phyloP scores from a whole-genome alignment of 2,888 invertebrate genomes.

The Zhuqinia jingwanae region DNA sequence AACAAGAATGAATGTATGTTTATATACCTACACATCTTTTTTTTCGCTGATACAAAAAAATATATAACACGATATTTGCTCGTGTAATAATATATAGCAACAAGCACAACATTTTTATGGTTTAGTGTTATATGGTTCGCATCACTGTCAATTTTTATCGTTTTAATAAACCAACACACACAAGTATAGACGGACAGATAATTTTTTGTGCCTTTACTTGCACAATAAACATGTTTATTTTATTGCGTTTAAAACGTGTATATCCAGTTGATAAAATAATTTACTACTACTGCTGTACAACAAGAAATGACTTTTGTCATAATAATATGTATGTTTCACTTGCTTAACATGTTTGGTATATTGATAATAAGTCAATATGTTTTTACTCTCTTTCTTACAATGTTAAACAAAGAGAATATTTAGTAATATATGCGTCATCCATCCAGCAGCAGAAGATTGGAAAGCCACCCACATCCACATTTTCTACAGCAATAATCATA shows the following conservation, averaged over 20 bases:
- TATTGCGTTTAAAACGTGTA: neutral
- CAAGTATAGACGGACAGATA: too few relatives aligned
- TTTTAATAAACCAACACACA: conserved; percentile 9
- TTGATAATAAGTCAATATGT: neutral
- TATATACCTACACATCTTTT: neutral
- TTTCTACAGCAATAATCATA: neutral
- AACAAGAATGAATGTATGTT: too few relatives aligned
- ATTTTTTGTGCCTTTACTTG: neutral
- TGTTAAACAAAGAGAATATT: too few relatives aligned
- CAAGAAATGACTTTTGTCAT: neutral
- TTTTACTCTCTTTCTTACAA: neutral
- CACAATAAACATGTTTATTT: conserved; percentile 3
- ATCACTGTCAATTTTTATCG: conserved; percentile 56
- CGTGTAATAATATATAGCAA: too few relatives aligned
- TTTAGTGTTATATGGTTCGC: conserved; percentile 29
- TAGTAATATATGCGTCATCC: neutral
- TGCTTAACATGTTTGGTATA: too few relatives aligned
- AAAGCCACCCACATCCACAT: conserved; percentile 24
- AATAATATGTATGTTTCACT: too few relatives aligned
- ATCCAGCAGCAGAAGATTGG: neutral
- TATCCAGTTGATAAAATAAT: neutral
- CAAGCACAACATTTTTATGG: conserved; percentile 34
- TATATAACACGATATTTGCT: neutral
- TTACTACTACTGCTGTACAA: too few relatives aligned
- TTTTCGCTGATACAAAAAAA: neutral